These are phyloP conservation scores for Theocolax elegans DNA, from an alignment of 1,140 invertebrate genomes.

Conservation along the genomic window DNA sequence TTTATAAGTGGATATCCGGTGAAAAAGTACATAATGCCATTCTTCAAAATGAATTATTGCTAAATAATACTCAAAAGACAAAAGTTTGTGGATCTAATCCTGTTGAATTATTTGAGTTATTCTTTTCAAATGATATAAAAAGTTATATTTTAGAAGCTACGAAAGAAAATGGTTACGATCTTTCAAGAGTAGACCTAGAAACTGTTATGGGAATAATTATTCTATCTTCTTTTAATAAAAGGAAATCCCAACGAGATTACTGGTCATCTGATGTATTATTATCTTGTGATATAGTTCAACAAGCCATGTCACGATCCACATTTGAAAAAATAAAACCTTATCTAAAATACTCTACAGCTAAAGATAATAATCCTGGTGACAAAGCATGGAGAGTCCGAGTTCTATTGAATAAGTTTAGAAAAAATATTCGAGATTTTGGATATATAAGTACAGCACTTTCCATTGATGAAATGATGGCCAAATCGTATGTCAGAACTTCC, in stretches of 20 bases:
- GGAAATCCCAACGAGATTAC: slow-evolving; percentile 3
- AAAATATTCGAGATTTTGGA: slow-evolving; percentile 37
- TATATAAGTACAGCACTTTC: slow-evolving; percentile 27
- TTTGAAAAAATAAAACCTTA: slow-evolving; percentile 4
- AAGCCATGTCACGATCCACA: not conserved
- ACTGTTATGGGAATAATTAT: slow-evolving; percentile 16
- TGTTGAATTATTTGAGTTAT: slow-evolving; percentile 27
- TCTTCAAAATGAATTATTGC: slow-evolving; percentile 12
- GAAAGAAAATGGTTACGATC: slow-evolving; percentile 6
- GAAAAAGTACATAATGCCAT: not conserved
- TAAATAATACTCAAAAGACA: slow-evolving; percentile 7
- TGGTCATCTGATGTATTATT: not conserved
- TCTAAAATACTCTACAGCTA: slow-evolving; percentile 10
- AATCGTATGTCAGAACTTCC: slow-evolving; percentile 31
- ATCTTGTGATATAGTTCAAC: not conserved
- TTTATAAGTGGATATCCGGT: not conserved
- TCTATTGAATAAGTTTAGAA: slow-evolving; percentile 20
- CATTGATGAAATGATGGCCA: not conserved
- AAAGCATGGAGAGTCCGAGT: slow-evolving; percentile 3
- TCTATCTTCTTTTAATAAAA: slow-evolving; percentile 19
- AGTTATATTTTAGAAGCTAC: slow-evolving; percentile 12
- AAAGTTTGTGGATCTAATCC: slow-evolving; percentile 10
- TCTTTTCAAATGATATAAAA: slow-evolving; percentile 18
- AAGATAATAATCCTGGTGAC: slow-evolving; percentile 17
- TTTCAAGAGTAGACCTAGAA: not conserved